A percentile compares a stretch with the other conserved stretches of the same genome.
Evolutionary conservation across 2,113 vertebrate genomes (phyloP).

Genomic region (Hylia prasina): DNA sequence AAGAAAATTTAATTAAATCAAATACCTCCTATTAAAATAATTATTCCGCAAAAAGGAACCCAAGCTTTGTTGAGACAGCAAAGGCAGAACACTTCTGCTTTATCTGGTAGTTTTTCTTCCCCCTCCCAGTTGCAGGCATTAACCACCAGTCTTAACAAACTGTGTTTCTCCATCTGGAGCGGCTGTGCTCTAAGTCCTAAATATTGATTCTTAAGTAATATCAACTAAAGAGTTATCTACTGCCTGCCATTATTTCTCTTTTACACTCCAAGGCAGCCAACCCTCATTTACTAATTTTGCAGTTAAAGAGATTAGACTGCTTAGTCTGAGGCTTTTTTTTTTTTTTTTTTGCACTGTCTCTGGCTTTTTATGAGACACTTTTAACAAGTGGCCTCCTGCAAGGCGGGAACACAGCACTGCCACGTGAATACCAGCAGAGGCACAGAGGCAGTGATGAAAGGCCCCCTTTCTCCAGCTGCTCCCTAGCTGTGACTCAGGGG

Average conservation of each 20-base stretch:
- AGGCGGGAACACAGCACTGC: neutral
- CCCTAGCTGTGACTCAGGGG: neutral
- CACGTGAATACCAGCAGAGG: neutral
- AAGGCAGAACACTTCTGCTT: neutral
- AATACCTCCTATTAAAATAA: neutral
- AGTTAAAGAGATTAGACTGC: neutral
- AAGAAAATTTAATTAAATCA: neutral
- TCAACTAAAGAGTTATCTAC: neutral
- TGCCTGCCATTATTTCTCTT: neutral
- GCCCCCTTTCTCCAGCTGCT: neutral
- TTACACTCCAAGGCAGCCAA: neutral
- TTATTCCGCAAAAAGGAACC: neutral
- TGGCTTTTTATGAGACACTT: neutral
- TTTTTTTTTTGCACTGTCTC: neutral
- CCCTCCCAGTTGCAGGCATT: neutral
- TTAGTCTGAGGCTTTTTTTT: neutral
- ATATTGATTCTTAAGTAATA: neutral
- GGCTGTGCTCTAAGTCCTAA: neutral
- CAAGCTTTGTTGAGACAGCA: neutral
- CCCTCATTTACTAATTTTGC: neutral
- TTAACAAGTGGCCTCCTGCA: rapidly evolving
- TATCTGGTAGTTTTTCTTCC: neutral
- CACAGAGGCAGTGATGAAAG: neutral
- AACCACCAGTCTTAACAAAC: neutral
- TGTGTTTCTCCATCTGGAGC: neutral